Evolutionary conservation across 1,140 invertebrate genomes (phyloP), one percentile per base, ranked within the genome.

Genomic region (Elysia chlorotica): DNA sequence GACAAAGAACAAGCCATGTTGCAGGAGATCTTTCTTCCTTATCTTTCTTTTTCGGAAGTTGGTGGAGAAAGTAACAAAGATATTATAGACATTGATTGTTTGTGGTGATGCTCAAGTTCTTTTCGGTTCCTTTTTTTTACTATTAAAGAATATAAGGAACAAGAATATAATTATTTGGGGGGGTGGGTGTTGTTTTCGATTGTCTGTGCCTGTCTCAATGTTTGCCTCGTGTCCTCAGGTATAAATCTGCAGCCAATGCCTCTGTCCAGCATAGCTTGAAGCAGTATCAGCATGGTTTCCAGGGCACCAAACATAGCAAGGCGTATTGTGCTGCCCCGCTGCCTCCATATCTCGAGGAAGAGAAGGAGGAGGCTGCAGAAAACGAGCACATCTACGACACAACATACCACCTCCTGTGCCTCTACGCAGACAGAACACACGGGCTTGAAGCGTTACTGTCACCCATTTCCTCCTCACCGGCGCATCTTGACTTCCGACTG

Each of bases 401-500:
- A 0, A 92, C 93, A 67, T 97, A 94, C 88, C 94, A 96, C 85
- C 82, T 98, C 25, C 84, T 98, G 54, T 91, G 93, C 83, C 87
- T 96, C 57, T 94, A 92, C 82, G 82, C 81, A 78, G 76, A 88
- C 41, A 75, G 78, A 59, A 90, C 91, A 65, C 89, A 93, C 77
- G 88, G 91, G 0, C 80, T 96, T 6, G 92, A 94, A 75, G 85
- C 88, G 66, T 82, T 94, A 2, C 84, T 96, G 0, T 92, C 93
- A 87, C 94, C 96, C 0, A 89, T 91, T 1, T 92, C 93, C 0
- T 92, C 94, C 76, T 94, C 94, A 0, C 83, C 90, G 0, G 93
- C 96, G 88, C 92, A 92, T 2, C 88, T 96, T 63, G 95, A 98
- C 88, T 95, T 93, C 77, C 90, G 92, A 73, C 86, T 96, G 54